These are phyloP conservation scores for Chloromyia formosa DNA, from an alignment of 2,888 invertebrate species.

Conservation along the genomic window DNA sequence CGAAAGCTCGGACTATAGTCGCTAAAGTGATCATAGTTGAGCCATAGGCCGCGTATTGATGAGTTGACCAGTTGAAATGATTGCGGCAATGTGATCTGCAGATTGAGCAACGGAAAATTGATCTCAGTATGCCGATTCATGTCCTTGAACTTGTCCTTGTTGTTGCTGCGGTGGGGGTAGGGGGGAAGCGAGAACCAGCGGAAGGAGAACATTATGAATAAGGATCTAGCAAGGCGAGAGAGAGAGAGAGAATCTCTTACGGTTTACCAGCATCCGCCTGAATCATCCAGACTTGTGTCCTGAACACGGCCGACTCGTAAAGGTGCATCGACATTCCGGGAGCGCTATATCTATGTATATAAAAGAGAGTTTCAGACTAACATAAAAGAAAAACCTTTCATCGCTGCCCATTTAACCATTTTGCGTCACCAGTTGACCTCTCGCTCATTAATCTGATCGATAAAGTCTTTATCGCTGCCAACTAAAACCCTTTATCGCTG, in stretches of 20 bases:
- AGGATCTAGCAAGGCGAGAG: no score
- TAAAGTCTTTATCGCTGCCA: no score
- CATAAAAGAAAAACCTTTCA: no score
- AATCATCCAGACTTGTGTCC: constrained; percentile 61
- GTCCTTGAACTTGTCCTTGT: constrained; percentile 50
- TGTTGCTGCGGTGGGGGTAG: constrained; percentile 49
- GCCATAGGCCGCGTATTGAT: constrained; percentile 66
- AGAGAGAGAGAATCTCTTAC: constrained; percentile 53
- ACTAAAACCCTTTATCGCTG: no score
- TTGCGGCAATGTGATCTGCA: constrained; percentile 64
- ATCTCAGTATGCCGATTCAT: constrained; percentile 61
- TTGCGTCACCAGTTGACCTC: no score
- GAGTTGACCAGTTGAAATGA: constrained; percentile 62
- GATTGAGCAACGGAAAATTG: constrained; percentile 63
- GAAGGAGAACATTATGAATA: not conserved
- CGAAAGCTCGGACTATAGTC: constrained; percentile 63
- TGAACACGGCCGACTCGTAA: constrained; percentile 60
- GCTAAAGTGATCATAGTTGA: constrained; percentile 68
- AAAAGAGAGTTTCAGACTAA: not conserved
- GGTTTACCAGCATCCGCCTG: constrained; percentile 59
- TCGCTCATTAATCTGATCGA: no score
- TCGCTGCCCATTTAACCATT: no score
- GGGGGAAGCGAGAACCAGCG: no score
- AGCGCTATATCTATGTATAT: constrained; percentile 56
- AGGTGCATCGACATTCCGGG: constrained; percentile 60